phyloP scores from a whole-genome alignment of 2,888 invertebrate species.

The Spicauda simplicius region DNA sequence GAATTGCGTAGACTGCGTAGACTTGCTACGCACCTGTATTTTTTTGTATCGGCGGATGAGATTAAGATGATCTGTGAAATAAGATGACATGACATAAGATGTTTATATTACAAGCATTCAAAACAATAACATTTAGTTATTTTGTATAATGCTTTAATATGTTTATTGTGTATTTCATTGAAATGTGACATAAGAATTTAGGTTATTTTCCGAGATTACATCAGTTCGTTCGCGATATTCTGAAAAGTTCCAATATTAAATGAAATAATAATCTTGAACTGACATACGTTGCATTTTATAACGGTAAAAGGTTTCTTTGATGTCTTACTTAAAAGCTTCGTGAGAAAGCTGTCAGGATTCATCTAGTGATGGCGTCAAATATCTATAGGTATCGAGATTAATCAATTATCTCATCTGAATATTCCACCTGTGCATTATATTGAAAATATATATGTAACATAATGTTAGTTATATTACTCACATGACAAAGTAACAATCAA shows the following conservation, averaged over 20 bases:
- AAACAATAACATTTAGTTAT: slow-evolving; percentile 18
- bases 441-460: no score
- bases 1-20: slow-evolving; percentile 42
- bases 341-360: background rate
- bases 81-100: slow-evolving; percentile 34
- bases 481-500: background rate
- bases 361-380: background rate
- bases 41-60: slow-evolving; percentile 11
- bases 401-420: background rate
- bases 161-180: background rate
- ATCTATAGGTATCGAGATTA: background rate
- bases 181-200: background rate
- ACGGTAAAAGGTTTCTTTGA: background rate
- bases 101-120: slow-evolving; percentile 19
- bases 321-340: background rate
- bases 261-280: no score
- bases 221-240: background rate
- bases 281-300: no score
- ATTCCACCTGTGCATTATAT: no score
- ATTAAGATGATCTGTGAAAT: slow-evolving; percentile 29
- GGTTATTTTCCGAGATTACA: background rate
- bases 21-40: slow-evolving; percentile 34
- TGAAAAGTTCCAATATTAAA: background rate
- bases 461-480: background rate
- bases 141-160: background rate